Base-by-base conservation (phyloP, 2,888 invertebrate genomes). In the Pollenia griseotomentosa region DNA sequence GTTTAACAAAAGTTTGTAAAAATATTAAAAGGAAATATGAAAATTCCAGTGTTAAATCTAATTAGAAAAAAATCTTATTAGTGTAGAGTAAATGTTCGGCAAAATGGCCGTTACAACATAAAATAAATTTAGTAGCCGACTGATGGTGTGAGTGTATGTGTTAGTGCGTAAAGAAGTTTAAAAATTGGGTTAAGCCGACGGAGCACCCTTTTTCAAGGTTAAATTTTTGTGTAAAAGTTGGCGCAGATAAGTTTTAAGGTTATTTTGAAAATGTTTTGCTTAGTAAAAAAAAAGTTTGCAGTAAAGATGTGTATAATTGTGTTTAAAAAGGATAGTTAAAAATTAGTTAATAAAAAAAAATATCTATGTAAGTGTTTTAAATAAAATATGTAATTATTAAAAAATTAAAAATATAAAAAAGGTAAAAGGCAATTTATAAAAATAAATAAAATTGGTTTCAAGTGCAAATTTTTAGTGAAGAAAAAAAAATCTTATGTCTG, bases 191-290 rank as follows among this genome's bases (percentile, higher is more conserved):
- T 53, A 14, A 42, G 70, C 19, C 42, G 42, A 55, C 42, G 55
- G 70, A 70, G 55, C 70, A 70, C 40, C 42, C 55, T 55, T 70
- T 55, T 40, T 16, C n/a, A 70, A 61, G 61, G 61, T 40, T 61
- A 42, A 61, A 61, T 61, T 2, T 61, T 33, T 40, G n/a, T 61
- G 68, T 7, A 9, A 40, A 40, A 61, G 40, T 14, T 42, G n/a
- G 3, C 23, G 8, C 16, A 12, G 12, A 19, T 33, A 23, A 11
- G 3, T 59, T 73, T 23, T 59, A 8, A 59, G 73, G 57, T 73
- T 73, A 73, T 73, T 23, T 59, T 59, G 14, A 46, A 8, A 63
- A 65, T 7, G 1, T 10, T 16, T 16, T 65, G 12, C 11, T 11
- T 5, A 42, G 14, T 59, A 8, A 33, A n/a, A n/a, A n/a, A n/a